phyloP scores from a whole-genome alignment of 2,888 invertebrate genomes.

The Hirtodrosophila duncani region DNA sequence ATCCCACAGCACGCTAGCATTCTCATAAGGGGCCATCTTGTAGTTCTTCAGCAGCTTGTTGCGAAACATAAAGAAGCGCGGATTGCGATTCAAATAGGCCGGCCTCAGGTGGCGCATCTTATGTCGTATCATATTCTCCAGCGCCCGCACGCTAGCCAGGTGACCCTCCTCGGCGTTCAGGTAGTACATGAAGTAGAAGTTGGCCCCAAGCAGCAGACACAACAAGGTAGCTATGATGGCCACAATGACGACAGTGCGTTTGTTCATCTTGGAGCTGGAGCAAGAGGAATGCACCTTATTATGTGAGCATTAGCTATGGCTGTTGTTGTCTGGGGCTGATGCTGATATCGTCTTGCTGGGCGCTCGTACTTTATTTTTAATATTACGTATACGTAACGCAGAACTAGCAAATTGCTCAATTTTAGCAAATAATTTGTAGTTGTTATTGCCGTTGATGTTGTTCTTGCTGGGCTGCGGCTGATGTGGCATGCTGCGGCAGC shows the following conservation, averaged over 20 bases:
- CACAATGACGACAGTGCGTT: conserved; percentile 72
- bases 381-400: conserved; percentile 48
- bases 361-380: conserved; percentile 64
- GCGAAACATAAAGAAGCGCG: conserved; percentile 77
- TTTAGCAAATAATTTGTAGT: conserved; percentile 44
- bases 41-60: conserved; percentile 77
- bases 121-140: conserved; percentile 76
- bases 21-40: conserved; percentile 77
- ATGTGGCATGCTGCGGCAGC: conserved; percentile 48
- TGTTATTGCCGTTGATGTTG: conserved; percentile 29
- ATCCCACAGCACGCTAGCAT: conserved; percentile 80
- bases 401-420: conserved; percentile 59
- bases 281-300: no score
- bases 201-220: conserved; percentile 71
- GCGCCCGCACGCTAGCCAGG: conserved; percentile 78
- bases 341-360: conserved; percentile 41
- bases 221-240: conserved; percentile 70
- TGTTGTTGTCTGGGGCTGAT: neutral
- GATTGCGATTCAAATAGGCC: conserved; percentile 77
- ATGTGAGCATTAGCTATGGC: neutral
- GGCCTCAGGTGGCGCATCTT: conserved; percentile 77
- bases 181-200: conserved; percentile 78
- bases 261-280: conserved; percentile 64
- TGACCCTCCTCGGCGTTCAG: conserved; percentile 75
- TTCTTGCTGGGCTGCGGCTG: conserved; percentile 24